Evolutionary conservation across 2,113 vertebrate genomes (phyloP).

Genomic region (Rhombomys opimus): DNA sequence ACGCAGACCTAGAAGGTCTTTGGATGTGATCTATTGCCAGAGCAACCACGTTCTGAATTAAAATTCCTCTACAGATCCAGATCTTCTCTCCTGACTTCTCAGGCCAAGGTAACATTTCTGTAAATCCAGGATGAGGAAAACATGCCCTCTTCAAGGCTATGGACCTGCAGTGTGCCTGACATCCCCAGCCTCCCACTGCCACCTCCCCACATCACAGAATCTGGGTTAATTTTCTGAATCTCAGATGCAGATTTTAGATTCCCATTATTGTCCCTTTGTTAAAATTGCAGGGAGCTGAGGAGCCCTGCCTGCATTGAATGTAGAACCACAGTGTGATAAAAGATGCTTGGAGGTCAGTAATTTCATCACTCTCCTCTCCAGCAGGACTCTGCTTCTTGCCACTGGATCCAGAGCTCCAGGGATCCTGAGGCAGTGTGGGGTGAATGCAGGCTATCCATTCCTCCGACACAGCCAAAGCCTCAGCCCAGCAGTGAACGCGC

Average conservation of each 20-base stretch:
- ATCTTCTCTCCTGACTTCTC: neutral
- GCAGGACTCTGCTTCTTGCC: slow-evolving; percentile 50
- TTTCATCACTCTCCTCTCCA: slow-evolving; percentile 61
- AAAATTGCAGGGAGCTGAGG: slow-evolving; percentile 8
- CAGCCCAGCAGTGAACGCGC: slow-evolving; percentile 81
- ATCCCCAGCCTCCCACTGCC: neutral
- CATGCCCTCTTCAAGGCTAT: neutral
- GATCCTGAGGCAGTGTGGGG: slow-evolving; percentile 81
- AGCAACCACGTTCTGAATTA: too few relatives aligned
- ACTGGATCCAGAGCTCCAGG: slow-evolving; percentile 76
- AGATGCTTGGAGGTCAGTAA: slow-evolving; percentile 61
- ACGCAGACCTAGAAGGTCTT: too few relatives aligned
- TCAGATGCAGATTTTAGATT: slow-evolving; percentile 27
- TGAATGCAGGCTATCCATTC: slow-evolving; percentile 77
- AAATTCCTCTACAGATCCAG: neutral
- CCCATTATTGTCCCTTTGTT: slow-evolving; percentile 54
- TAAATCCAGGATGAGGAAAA: neutral
- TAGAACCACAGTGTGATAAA: slow-evolving; percentile 6
- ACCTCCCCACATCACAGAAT: neutral
- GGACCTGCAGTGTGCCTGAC: neutral
- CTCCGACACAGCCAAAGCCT: slow-evolving; percentile 72
- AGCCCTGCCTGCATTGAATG: neutral
- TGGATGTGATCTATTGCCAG: too few relatives aligned
- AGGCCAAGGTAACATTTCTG: neutral
- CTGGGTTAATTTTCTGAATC: slow-evolving; percentile 30